Evolutionary conservation across 2,888 invertebrate species (phyloP).

Genomic region (Ectobius pallidus): DNA sequence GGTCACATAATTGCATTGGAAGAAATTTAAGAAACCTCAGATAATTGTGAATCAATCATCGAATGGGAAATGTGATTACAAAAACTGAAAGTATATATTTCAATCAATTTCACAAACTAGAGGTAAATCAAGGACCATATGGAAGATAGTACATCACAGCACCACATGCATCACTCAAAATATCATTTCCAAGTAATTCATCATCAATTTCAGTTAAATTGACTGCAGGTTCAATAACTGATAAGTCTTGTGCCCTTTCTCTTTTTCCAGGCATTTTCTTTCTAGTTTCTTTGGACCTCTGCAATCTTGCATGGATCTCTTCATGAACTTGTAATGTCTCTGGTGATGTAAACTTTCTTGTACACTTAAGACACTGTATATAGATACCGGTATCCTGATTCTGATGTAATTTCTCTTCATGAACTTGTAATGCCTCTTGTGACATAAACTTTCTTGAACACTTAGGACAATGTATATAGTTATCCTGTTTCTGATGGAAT

Average conservation of each 20-base stretch:
- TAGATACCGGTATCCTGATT: conserved; percentile 41
- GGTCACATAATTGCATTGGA: too few relatives aligned
- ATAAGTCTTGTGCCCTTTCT: not conserved
- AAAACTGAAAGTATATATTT: too few relatives aligned
- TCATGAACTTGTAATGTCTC: conserved; percentile 38
- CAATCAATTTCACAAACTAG: not conserved
- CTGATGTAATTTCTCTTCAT: too few relatives aligned
- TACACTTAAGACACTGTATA: conserved; percentile 42
- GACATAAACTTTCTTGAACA: conserved; percentile 43
- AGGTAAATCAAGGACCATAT: not conserved
- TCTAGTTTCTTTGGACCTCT: not conserved
- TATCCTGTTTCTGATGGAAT: conserved; percentile 41
- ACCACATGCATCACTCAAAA: not conserved
- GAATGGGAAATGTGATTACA: too few relatives aligned
- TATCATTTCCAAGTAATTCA: not conserved
- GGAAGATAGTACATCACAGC: conserved; percentile 11
- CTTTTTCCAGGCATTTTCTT: not conserved
- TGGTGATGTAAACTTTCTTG: conserved; percentile 41
- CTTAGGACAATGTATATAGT: conserved; percentile 42
- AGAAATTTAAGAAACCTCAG: too few relatives aligned
- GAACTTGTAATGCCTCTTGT: conserved; percentile 38
- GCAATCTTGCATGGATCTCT: not conserved
- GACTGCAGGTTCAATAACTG: not conserved
- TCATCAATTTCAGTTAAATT: not conserved
- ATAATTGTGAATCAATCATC: too few relatives aligned